phyloP scores from a whole-genome alignment of 2,113 vertebrate species.

The Pyrgilauda ruficollis region DNA sequence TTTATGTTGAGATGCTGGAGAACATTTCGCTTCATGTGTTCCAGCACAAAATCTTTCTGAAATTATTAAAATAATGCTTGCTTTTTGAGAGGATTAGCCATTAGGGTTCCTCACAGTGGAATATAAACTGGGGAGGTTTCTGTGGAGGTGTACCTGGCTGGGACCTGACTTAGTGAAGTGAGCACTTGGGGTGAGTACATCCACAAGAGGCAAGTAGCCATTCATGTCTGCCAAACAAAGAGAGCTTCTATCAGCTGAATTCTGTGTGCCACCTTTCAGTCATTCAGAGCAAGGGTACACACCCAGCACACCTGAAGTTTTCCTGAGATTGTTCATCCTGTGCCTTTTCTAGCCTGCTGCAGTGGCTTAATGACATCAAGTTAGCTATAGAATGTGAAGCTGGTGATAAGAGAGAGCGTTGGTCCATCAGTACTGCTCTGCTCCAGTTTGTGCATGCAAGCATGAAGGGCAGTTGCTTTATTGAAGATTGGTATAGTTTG shows the following conservation, averaged over 20 bases:
- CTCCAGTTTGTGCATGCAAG: rapidly evolving
- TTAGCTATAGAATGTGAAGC: not conserved
- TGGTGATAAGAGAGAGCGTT: not conserved
- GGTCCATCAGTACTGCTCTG: not conserved
- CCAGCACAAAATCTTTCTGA: not conserved
- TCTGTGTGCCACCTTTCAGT: rapidly evolving
- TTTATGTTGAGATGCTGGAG: not conserved
- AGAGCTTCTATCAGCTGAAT: not conserved
- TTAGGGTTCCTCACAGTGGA: not conserved
- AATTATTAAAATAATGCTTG: not conserved
- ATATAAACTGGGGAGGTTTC: not conserved
- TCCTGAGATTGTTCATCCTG: not conserved
- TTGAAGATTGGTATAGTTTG: not conserved
- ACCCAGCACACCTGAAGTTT: not conserved
- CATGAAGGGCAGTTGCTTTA: not conserved
- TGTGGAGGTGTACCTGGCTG: not conserved
- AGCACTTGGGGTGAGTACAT: not conserved
- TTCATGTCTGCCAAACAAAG: not conserved
- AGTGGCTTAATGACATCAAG: not conserved
- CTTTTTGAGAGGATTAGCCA: not conserved
- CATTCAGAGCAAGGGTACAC: not conserved
- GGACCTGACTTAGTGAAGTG: not conserved
- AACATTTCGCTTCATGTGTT: not conserved
- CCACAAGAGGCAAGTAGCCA: not conserved
- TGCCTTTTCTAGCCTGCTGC: not conserved